Conservation (phyloP, 2,888 invertebrate genomes). For the Lordiphosa andalusiaca region DNA sequence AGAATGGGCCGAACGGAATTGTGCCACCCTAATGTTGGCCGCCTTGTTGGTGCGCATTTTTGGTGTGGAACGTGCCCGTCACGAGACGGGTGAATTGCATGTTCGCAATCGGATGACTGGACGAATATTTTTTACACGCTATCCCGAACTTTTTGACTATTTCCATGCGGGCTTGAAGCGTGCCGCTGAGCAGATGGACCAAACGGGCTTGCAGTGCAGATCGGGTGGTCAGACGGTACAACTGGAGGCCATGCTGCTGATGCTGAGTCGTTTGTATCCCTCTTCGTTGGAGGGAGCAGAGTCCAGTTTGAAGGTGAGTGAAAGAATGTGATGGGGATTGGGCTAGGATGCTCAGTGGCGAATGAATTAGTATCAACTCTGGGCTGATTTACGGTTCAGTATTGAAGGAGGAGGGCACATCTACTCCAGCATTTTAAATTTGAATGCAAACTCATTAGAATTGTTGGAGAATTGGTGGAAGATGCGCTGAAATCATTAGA, state of each 20-base stretch:
- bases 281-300: slow-evolving; percentile 87
- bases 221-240: slow-evolving; percentile 80
- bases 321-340: too few species aligned
- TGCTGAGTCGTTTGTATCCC: slow-evolving; percentile 89
- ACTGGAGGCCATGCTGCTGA: slow-evolving; percentile 88
- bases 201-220: slow-evolving; percentile 56
- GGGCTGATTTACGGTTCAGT: too few species aligned
- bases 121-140: slow-evolving; percentile 88
- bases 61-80: slow-evolving; percentile 87
- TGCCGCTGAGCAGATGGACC: slow-evolving; percentile 54
- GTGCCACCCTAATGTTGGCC: slow-evolving; percentile 91
- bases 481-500: too few species aligned
- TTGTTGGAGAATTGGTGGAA: too few species aligned
- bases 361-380: too few species aligned
- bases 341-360: too few species aligned
- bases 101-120: slow-evolving; percentile 87
- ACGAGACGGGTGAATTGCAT: slow-evolving; percentile 82
- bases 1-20: slow-evolving; percentile 92
- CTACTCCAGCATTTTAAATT: too few species aligned
- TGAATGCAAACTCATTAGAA: too few species aligned
- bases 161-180: slow-evolving; percentile 81
- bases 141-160: slow-evolving; percentile 83
- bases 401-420: too few species aligned
- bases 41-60: slow-evolving; percentile 92
- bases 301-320: slow-evolving; percentile 84